Conservation (phyloP, 2,113 vertebrate species). For the Alectura lathami region DNA sequence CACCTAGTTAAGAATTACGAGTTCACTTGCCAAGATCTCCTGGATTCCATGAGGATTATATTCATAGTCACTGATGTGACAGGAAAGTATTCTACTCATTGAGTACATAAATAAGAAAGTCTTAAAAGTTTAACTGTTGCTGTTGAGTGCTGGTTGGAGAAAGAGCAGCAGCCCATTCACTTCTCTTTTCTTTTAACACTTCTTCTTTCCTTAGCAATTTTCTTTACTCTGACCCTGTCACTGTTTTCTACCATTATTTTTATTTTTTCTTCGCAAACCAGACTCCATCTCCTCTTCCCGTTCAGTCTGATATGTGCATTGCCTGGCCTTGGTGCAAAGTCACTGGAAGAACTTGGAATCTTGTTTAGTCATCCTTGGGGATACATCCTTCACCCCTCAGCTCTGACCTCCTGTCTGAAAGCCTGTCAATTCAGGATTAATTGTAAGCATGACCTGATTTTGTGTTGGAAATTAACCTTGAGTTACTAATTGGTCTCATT, state of each 20-base stretch:
- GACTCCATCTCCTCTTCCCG: neutral
- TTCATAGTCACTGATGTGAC: neutral
- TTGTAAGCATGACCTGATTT: slow-evolving; percentile 3
- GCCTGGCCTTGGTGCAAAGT: neutral
- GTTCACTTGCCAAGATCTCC: neutral
- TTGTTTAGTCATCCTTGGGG: neutral
- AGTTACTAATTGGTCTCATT: neutral
- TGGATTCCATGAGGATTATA: neutral
- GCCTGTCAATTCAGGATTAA: neutral
- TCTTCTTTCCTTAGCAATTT: neutral
- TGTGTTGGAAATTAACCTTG: slow-evolving; percentile 9
- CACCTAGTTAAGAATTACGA: fast-evolving
- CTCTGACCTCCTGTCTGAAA: neutral
- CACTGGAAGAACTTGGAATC: neutral
- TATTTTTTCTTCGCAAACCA: neutral
- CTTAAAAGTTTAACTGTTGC: neutral
- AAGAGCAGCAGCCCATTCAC: neutral
- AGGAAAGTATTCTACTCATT: fast-evolving
- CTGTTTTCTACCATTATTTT: neutral
- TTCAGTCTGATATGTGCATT: neutral
- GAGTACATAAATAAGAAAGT: neutral
- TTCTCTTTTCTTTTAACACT: neutral
- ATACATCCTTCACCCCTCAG: neutral
- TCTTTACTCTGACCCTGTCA: neutral
- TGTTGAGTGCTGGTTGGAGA: neutral